Evolutionary conservation across 1,140 invertebrate genomes (phyloP).

Genomic region (Gonioctena quinquepunctata): DNA sequence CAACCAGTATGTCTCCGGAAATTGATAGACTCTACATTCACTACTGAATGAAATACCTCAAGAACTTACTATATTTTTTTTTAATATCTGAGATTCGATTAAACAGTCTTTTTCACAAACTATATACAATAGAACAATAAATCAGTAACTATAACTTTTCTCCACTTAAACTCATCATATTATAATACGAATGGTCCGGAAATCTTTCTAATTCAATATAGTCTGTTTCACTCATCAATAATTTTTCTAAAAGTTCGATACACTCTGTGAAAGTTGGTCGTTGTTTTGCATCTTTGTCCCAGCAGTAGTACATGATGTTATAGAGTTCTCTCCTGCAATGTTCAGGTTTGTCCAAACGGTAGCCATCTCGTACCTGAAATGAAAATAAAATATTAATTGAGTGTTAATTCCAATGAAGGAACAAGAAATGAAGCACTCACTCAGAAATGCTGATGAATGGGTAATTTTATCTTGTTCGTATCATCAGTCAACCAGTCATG

Average conservation of each 20-base stretch:
- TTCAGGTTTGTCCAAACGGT: constrained; percentile 84
- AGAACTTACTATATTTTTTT: too few relatives aligned
- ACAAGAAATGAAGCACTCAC: too few relatives aligned
- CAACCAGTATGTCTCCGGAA: too few relatives aligned
- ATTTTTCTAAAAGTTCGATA: constrained; percentile 75
- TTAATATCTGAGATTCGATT: not conserved
- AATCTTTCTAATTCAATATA: constrained; percentile 92
- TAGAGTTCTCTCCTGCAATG: constrained; percentile 87
- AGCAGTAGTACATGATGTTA: constrained; percentile 94
- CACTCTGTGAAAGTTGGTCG: constrained; percentile 81
- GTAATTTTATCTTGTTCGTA: too few relatives aligned
- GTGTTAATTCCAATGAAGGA: too few relatives aligned
- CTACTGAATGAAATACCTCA: too few relatives aligned
- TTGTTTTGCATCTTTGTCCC: constrained; percentile 79
- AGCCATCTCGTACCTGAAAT: constrained; percentile 75
- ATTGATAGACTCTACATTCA: too few relatives aligned
- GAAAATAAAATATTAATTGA: too few relatives aligned
- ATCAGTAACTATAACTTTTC: constrained; percentile 66
- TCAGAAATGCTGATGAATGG: too few relatives aligned
- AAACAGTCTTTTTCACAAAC: constrained; percentile 1
- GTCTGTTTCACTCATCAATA: constrained; percentile 86
- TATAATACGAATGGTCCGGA: constrained; percentile 93
- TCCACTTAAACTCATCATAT: constrained; percentile 82
- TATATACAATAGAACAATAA: not conserved
- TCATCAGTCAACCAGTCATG: too few relatives aligned